Base-by-base conservation (phyloP, 2,888 invertebrate species). In the Venusia cambrica region DNA sequence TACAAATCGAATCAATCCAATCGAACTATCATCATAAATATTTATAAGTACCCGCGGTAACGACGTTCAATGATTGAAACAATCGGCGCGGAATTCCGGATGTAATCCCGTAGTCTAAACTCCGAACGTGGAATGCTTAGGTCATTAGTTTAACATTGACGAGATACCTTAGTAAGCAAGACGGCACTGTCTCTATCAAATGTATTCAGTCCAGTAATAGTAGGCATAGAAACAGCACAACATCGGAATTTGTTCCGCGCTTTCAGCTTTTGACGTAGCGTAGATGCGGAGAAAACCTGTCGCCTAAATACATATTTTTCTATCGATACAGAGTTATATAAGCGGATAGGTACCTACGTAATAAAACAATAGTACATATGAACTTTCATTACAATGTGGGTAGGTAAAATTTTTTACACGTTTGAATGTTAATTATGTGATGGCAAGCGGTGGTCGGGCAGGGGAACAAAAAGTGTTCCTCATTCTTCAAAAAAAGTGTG, bases 1-100 rank as follows among this genome's bases (percentile, higher is more conserved):
- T 81, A 85, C 73, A 83, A 83, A 85, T 68, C 69, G 61, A 70
- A 69, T 76, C 74, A 64, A 73, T 73, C 67, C 73, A 67, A 73
- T 73, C 69, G 61, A 63, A 52, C 61, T 56, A 60, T 60, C 58
- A 58, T 71, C 54, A 75, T 78, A 62, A 69, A 77, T 77, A 78
- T 77, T 73, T 52, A 76, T 73, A n/a, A n/a, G n/a, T n/a, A 54
- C 16, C 37, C 33, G 40, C 48, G 38, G 27, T 50, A 51, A 48
- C 51, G 48, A 51, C 49, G 48, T 51, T 60, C 52, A 46, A 57
- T 62, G 44, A 58, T 57, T 51, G 54, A 49, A 52, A 48, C 45
- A 46, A 48, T 53, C 50, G 47, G 35, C 58, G 51, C 48, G 58
- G 58, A 48, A 66, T 67, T 55, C 61, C 68, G 70, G 65, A 66